Evolutionary conservation across 2,113 vertebrate genomes (phyloP).

Genomic region (Xerus inauris): DNA sequence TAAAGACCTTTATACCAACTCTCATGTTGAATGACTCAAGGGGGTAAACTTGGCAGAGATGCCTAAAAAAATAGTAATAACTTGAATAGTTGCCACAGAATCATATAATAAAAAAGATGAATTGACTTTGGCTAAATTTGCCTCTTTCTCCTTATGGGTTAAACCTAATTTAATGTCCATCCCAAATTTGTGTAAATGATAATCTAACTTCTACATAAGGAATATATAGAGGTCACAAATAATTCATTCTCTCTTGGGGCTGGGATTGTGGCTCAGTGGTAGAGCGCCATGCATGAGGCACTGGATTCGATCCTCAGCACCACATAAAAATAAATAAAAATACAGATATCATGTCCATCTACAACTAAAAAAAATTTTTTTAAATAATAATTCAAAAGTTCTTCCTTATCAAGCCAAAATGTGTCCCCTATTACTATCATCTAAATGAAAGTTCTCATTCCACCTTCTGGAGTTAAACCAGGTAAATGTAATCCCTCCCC

Average conservation of each 20-base stretch:
- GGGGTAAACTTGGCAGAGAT: background rate
- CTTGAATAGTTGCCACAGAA: conserved; percentile 28
- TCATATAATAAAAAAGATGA: conserved; percentile 12
- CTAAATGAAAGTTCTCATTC: conserved; percentile 12
- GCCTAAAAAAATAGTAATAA: conserved; percentile 21
- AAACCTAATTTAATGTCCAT: conserved; percentile 47
- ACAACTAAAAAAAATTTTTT: too few relatives aligned
- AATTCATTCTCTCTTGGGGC: too few relatives aligned
- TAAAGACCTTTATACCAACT: background rate
- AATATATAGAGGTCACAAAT: background rate
- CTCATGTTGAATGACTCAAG: background rate
- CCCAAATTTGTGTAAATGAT: background rate
- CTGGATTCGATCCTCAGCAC: too few relatives aligned
- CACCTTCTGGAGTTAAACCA: conserved; percentile 40
- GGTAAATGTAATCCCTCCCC: background rate
- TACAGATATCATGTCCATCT: too few relatives aligned
- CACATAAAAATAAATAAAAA: too few relatives aligned
- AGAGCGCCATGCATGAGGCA: too few relatives aligned
- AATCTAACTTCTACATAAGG: background rate
- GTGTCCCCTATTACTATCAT: background rate
- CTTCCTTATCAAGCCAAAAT: conserved; percentile 30
- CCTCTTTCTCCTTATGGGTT: conserved; percentile 11
- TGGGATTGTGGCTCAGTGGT: too few relatives aligned
- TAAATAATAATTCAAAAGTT: conserved; percentile 38
- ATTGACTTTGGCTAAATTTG: conserved; percentile 46